Evolutionary conservation across 1,140 invertebrate species (phyloP).

Genomic region (Centruroides sculpturatus): DNA sequence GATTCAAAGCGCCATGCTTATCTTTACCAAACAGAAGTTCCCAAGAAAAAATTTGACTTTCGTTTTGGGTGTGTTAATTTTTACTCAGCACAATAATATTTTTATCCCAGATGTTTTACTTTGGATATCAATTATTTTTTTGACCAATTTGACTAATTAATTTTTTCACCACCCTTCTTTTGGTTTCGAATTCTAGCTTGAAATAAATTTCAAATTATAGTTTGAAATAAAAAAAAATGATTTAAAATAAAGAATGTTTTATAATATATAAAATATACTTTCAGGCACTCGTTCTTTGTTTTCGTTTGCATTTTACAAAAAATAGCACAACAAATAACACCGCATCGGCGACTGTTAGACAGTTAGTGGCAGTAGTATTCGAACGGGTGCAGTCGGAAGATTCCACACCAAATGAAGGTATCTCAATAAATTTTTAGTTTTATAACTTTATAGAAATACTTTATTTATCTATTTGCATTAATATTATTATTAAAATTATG

Average conservation of each 20-base stretch:
- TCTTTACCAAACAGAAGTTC: too few species aligned
- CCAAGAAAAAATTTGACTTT: too few species aligned
- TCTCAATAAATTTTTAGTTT: background rate
- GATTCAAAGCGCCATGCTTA: too few species aligned
- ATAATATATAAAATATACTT: slow-evolving; percentile 20
- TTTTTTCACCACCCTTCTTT: too few species aligned
- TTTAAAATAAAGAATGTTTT: background rate
- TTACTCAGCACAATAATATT: too few species aligned
- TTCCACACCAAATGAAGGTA: slow-evolving; percentile 12
- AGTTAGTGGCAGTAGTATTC: slow-evolving; percentile 91
- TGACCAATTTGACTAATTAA: too few species aligned
- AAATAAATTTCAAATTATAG: background rate
- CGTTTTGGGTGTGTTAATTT: too few species aligned
- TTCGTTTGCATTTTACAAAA: slow-evolving; percentile 85
- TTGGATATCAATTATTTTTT: too few species aligned
- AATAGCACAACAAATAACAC: slow-evolving; percentile 89
- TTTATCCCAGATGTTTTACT: too few species aligned
- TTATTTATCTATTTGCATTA: too few species aligned
- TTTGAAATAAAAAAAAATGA: too few species aligned
- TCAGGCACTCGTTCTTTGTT: slow-evolving; percentile 86
- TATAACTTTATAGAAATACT: background rate
- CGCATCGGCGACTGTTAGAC: slow-evolving; percentile 88
- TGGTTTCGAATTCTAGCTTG: background rate
- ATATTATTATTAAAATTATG: too few species aligned
- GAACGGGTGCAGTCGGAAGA: slow-evolving; percentile 68